Percentiles rank a stretch among this genome's conserved stretches.
These are phyloP conservation scores for Discoglossus pictus DNA, from an alignment of 2,797 vertebrate genomes.

Conservation along the genomic window DNA sequence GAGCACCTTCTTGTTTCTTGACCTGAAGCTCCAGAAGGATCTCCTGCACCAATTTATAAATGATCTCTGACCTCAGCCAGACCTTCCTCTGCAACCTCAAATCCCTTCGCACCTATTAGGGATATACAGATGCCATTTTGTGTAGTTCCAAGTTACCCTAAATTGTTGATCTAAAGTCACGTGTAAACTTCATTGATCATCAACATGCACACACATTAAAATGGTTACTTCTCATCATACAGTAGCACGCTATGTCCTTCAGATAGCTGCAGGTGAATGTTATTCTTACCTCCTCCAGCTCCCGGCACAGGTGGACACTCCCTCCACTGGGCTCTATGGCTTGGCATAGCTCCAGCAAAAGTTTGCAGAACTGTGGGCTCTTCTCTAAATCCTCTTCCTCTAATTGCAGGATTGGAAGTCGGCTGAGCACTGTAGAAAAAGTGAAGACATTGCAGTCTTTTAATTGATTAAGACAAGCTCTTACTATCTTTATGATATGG, in stretches of 20 bases:
- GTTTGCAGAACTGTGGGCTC: slow-evolving; percentile 77
- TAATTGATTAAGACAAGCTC: background rate
- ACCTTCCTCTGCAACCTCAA: slow-evolving; percentile 67
- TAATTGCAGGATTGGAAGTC: slow-evolving; percentile 72
- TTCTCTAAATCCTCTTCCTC: slow-evolving; percentile 75
- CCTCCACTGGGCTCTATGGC: slow-evolving; percentile 77
- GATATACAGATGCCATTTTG: too few species aligned
- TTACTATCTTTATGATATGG: background rate
- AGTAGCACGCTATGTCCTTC: too few species aligned
- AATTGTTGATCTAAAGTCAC: too few species aligned
- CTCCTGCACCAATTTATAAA: slow-evolving; percentile 75
- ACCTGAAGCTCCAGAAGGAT: slow-evolving; percentile 76
- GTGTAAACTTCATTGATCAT: too few species aligned
- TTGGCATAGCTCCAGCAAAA: slow-evolving; percentile 72
- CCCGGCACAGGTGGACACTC: slow-evolving; percentile 66
- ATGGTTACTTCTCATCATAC: too few species aligned
- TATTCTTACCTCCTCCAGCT: slow-evolving; percentile 74
- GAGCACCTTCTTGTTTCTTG: slow-evolving; percentile 63
- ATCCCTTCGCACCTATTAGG: slow-evolving; percentile 72
- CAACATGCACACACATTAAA: too few species aligned
- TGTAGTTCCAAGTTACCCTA: too few species aligned
- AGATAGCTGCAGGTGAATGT: too few species aligned
- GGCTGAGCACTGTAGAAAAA: slow-evolving; percentile 47
- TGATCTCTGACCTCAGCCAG: slow-evolving; percentile 77
- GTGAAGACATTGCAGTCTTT: background rate